phyloP scores from a whole-genome alignment of 1,140 invertebrate species.

The Drosophila albomicans region DNA sequence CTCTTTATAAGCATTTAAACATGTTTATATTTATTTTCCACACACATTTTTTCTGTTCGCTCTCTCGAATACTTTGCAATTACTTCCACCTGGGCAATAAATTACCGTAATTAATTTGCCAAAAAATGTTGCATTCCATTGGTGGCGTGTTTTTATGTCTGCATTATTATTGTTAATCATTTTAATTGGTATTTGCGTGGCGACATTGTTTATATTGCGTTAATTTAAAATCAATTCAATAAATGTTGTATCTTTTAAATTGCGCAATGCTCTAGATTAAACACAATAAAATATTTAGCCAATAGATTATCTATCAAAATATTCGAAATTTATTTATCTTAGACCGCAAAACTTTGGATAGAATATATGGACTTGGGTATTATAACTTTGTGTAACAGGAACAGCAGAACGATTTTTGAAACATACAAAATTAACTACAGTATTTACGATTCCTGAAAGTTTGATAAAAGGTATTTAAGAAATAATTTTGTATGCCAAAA shows the following conservation, averaged over 20 bases:
- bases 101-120: slow-evolving; percentile 51
- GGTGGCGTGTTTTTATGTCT: slow-evolving; percentile 1
- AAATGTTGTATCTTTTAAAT: background rate
- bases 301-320: background rate
- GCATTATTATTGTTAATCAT: slow-evolving; percentile 7
- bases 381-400: no score
- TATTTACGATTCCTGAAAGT: no score
- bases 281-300: background rate
- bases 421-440: no score
- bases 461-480: no score
- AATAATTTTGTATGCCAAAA: no score
- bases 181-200: slow-evolving; percentile 22
- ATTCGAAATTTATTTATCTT: no score
- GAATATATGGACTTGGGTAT: no score
- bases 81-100: slow-evolving; percentile 52
- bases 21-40: slow-evolving; percentile 42
- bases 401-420: no score
- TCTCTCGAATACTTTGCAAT: slow-evolving; percentile 33
- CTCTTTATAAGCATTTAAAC: slow-evolving; percentile 39
- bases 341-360: no score
- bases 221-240: slow-evolving; percentile 28
- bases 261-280: background rate
- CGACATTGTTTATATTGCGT: slow-evolving; percentile 16
- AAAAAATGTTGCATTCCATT: slow-evolving; percentile 20
- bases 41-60: slow-evolving; percentile 15